These are phyloP conservation scores for Pycnonotus jocosus DNA, from an alignment of 2,113 vertebrate genomes.

Conservation along the genomic window DNA sequence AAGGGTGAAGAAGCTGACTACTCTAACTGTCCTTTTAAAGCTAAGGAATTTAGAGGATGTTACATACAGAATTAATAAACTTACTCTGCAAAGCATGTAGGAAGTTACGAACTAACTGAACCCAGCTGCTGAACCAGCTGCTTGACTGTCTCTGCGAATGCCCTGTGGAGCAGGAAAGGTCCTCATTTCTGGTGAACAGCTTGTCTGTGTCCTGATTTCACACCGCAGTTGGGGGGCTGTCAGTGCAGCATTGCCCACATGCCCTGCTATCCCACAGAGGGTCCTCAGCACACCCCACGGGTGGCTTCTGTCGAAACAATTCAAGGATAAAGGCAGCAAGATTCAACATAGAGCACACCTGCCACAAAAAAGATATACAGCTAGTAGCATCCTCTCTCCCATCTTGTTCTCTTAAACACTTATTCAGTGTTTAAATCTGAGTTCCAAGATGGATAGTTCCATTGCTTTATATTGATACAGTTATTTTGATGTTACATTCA, in stretches of 20 bases:
- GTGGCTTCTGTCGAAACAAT: neutral
- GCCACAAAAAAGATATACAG: neutral
- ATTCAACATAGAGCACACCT: neutral
- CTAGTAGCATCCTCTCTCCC: neutral
- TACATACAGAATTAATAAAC: neutral
- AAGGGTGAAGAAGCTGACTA: neutral
- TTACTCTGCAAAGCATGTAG: neutral
- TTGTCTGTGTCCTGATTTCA: neutral
- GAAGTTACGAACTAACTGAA: neutral
- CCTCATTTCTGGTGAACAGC: neutral
- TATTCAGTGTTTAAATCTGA: neutral
- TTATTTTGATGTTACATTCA: neutral
- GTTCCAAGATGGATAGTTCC: neutral
- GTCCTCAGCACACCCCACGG: neutral
- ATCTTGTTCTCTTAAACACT: neutral
- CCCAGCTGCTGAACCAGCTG: neutral
- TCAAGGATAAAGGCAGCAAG: neutral
- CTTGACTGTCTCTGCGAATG: neutral
- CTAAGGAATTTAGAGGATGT: neutral
- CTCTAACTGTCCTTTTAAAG: neutral
- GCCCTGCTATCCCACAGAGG: neutral
- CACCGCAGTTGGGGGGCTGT: neutral
- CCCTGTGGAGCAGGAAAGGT: neutral
- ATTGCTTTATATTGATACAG: neutral
- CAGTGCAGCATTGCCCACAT: neutral